These are phyloP conservation scores for Spilarctia lutea DNA, from an alignment of 2,888 invertebrate genomes.

Conservation along the genomic window DNA sequence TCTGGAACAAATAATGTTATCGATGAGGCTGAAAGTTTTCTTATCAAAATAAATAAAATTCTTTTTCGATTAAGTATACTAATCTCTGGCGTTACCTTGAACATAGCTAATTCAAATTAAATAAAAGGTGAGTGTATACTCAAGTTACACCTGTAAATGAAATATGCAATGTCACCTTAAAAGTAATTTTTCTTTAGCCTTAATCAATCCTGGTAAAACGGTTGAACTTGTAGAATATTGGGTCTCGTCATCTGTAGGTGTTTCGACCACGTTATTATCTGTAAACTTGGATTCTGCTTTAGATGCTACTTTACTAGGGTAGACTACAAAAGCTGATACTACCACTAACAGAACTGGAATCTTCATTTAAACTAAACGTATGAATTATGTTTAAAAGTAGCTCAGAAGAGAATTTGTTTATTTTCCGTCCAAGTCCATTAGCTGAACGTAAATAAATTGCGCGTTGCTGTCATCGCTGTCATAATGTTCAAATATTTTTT, in stretches of 20 bases:
- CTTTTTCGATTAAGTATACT: not conserved
- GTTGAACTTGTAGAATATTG: not conserved
- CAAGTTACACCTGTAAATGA: not conserved
- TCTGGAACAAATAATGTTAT: not conserved
- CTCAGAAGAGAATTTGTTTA: not conserved
- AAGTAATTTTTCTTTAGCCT: not conserved
- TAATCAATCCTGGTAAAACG: not conserved
- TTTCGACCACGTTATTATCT: not conserved
- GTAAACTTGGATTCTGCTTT: constrained; percentile 18
- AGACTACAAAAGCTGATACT: constrained; percentile 42
- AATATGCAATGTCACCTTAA: not conserved
- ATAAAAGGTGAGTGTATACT: not conserved
- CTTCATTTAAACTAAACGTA: constrained; percentile 59
- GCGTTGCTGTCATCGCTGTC: not conserved
- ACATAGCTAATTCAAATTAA: not conserved
- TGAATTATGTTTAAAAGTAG: not conserved
- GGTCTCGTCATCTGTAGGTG: not conserved
- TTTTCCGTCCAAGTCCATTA: not conserved
- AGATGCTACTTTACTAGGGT: constrained; percentile 45
- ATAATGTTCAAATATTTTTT: not conserved
- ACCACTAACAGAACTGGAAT: constrained; percentile 40
- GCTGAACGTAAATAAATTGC: not conserved
- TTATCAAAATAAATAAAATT: not conserved
- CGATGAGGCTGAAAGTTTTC: not conserved
- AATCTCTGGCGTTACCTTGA: not conserved